phyloP scores from a whole-genome alignment of 2,888 invertebrate genomes.

The Acronicta leporina region DNA sequence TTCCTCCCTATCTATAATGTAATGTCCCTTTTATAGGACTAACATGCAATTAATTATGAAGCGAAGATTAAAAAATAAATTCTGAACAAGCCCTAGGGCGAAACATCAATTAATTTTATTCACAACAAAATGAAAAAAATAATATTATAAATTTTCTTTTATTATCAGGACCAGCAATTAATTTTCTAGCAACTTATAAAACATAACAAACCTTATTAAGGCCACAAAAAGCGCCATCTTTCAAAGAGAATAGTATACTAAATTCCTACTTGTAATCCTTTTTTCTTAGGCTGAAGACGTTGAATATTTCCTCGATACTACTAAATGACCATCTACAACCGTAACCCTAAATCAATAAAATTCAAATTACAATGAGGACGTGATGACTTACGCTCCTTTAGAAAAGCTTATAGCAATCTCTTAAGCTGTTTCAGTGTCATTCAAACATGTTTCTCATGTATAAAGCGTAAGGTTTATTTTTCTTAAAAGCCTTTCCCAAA shows the following conservation, averaged over 20 bases:
- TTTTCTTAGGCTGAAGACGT: slow-evolving; percentile 11
- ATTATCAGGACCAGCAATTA: slow-evolving; percentile 1
- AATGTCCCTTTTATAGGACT: no score
- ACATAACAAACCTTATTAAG: slow-evolving; percentile 18
- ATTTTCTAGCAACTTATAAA: slow-evolving; percentile 17
- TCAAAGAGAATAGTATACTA: slow-evolving; percentile 30
- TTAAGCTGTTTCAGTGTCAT: slow-evolving; percentile 4
- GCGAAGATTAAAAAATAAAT: no score
- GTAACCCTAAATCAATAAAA: rapidly evolving
- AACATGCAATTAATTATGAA: no score
- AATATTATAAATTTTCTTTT: not conserved
- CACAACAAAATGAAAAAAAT: slow-evolving; percentile 6
- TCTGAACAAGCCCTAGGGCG: no score
- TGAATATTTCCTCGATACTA: slow-evolving; percentile 3
- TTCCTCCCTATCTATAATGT: no score
- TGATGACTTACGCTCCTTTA: slow-evolving; percentile 24
- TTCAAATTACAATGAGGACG: not conserved
- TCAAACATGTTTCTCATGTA: not conserved
- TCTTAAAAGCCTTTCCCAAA: not conserved
- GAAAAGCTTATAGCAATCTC: slow-evolving; percentile 25
- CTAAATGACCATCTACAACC: not conserved
- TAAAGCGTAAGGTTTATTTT: not conserved
- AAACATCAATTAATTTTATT: slow-evolving; percentile 8
- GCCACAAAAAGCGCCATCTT: slow-evolving; percentile 18
- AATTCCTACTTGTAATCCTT: slow-evolving; percentile 35